Percentiles rank a stretch among this genome's conserved stretches.
phyloP scores from a whole-genome alignment of 2,113 vertebrate genomes.

The Trachemys scripta region DNA sequence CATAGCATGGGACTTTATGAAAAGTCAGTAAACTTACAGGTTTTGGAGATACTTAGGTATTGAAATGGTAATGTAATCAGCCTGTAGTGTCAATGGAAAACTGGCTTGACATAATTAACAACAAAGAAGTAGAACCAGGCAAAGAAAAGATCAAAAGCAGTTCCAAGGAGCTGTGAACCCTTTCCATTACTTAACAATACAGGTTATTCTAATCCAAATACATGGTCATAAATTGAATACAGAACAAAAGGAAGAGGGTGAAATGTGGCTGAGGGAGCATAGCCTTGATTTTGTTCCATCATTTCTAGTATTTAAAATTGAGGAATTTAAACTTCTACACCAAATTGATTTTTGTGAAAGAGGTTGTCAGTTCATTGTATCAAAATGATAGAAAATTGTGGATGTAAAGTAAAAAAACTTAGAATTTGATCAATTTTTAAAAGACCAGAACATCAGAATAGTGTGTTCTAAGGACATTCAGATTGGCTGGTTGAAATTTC shows the following conservation, averaged over 20 bases:
- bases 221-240: background rate
- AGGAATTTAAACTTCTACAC: background rate
- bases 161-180: background rate
- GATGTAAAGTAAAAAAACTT: background rate
- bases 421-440: background rate
- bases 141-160: background rate
- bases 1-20: background rate
- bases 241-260: background rate
- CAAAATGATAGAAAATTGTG: background rate
- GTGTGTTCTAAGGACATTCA: background rate
- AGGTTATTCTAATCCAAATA: background rate
- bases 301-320: background rate
- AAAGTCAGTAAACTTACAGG: background rate
- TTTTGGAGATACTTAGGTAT: constrained; percentile 42
- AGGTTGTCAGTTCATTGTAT: background rate
- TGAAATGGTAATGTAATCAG: background rate
- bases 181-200: background rate
- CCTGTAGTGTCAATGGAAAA: background rate
- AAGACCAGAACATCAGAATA: background rate
- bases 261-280: rapidly evolving
- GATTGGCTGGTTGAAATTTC: background rate
- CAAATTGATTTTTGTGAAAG: rapidly evolving
- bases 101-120: background rate
- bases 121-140: background rate
- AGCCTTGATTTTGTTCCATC: background rate